phyloP scores from a whole-genome alignment of 2,113 vertebrate genomes.

The Abramis brama region DNA sequence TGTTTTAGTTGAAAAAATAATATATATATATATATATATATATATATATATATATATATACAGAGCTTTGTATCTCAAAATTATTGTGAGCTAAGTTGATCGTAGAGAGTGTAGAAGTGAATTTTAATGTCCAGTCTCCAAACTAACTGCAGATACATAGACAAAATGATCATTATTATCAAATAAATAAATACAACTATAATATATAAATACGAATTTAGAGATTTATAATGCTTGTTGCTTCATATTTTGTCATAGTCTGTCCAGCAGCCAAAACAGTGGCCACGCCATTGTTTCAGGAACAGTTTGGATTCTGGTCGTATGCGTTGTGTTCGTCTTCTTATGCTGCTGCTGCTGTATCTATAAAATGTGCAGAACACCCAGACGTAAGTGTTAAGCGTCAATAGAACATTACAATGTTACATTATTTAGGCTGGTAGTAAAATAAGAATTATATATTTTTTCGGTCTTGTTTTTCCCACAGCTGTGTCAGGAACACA shows the following conservation, averaged over 20 bases:
- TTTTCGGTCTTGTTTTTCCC: not conserved
- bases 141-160: too few relatives aligned
- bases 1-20: too few relatives aligned
- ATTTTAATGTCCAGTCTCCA: too few relatives aligned
- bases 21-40: too few relatives aligned
- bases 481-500: not conserved
- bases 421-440: not conserved
- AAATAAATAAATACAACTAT: too few relatives aligned
- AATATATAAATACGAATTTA: too few relatives aligned
- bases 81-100: too few relatives aligned
- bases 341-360: slow-evolving; percentile 91
- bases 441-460: not conserved
- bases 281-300: not conserved
- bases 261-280: slow-evolving; percentile 31
- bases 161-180: too few relatives aligned
- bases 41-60: too few relatives aligned
- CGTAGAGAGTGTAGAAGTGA: too few relatives aligned
- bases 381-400: slow-evolving; percentile 78
- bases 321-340: slow-evolving; percentile 76
- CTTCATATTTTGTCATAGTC: not conserved
- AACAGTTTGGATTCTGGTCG: slow-evolving; percentile 56
- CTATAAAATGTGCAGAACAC: slow-evolving; percentile 86
- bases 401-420: not conserved
- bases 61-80: too few relatives aligned
- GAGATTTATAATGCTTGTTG: not conserved